Evolutionary conservation across 2,113 vertebrate species (phyloP).

Genomic region (Corythornis madagascariensis): DNA sequence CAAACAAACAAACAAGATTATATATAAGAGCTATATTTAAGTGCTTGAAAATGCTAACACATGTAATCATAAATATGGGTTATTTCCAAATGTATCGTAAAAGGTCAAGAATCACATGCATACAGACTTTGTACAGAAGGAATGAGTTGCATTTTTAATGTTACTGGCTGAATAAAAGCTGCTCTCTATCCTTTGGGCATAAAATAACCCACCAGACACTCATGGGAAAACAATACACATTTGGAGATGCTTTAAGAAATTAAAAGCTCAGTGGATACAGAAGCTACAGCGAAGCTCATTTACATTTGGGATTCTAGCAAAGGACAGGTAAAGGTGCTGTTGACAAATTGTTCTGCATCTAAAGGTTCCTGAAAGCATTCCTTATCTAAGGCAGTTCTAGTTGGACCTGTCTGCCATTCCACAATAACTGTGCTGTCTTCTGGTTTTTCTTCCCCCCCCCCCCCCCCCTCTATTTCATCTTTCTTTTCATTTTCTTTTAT

Average conservation of each 20-base stretch:
- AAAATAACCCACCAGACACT: not conserved
- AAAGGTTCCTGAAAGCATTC: not conserved
- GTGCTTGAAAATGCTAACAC: not conserved
- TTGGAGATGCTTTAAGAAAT: slow-evolving; percentile 10
- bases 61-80: not conserved
- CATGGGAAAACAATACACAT: not conserved
- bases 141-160: not conserved
- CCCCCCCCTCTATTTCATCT: not conserved
- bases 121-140: not conserved
- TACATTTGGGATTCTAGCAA: not conserved
- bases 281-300: not conserved
- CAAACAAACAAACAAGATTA: not conserved
- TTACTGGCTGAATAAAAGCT: not conserved
- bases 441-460: not conserved
- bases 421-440: not conserved
- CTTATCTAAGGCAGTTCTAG: not conserved
- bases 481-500: not conserved
- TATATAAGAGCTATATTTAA: not conserved
- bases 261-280: not conserved
- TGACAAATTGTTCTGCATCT: not conserved
- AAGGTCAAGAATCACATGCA: not conserved
- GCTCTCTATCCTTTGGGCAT: not conserved
- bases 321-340: not conserved
- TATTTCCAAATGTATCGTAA: not conserved
- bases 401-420: not conserved